Evolutionary conservation across 1,140 invertebrate genomes (phyloP).

Genomic region (Lordiphosa stackelbergi): DNA sequence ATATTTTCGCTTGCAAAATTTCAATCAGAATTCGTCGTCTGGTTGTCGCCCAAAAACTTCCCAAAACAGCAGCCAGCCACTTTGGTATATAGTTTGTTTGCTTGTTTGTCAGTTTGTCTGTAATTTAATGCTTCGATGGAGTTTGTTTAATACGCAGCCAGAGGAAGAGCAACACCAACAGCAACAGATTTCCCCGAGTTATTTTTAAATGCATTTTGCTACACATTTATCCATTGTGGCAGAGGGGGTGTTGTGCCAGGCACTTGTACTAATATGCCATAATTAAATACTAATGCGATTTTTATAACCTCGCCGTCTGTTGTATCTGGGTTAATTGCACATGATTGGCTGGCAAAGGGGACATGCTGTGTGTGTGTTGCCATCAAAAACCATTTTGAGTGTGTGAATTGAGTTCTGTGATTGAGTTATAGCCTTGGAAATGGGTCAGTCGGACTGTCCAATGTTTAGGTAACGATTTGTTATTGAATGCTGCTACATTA

Average conservation of each 20-base stretch:
- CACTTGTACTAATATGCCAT: conserved; percentile 45
- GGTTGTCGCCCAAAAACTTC: conserved; percentile 12
- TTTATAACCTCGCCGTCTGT: conserved; percentile 27
- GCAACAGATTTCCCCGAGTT: conserved; percentile 20
- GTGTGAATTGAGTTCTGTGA: no score
- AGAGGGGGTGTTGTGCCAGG: no score
- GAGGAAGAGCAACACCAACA: conserved; percentile 16
- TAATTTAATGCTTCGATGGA: conserved; percentile 70
- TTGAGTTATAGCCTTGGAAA: no score
- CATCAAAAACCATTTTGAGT: conserved; percentile 6
- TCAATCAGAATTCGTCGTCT: conserved; percentile 31
- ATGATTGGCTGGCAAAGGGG: conserved; percentile 30
- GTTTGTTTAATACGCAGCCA: conserved; percentile 51
- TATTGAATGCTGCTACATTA: no score
- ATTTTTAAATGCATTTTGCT: conserved; percentile 5
- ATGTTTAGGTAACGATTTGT: no score
- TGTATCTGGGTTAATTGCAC: conserved; percentile 57
- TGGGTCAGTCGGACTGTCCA: no score
- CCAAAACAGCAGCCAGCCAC: conserved; percentile 18
- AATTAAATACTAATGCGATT: conserved; percentile 61
- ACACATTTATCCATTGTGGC: no score
- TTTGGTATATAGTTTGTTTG: conserved; percentile 22
- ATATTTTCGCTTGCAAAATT: conserved; percentile 50
- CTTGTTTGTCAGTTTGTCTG: conserved; percentile 28
- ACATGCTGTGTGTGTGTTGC: conserved; percentile 1